Conservation (phyloP, 2,888 invertebrate species). For the Leptinotarsa peninsularis region DNA sequence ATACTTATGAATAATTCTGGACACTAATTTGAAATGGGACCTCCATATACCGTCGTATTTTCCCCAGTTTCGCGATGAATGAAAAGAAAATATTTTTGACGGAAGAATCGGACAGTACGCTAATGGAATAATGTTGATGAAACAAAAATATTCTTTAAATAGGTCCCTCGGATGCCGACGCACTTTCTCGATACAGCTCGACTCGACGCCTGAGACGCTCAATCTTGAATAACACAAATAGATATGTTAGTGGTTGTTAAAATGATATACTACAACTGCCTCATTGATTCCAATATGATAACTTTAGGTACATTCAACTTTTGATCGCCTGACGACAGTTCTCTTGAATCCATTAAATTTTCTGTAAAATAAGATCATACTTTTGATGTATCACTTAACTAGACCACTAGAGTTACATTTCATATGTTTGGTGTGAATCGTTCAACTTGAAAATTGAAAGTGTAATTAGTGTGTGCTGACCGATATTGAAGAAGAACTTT, state of each 20-base stretch:
- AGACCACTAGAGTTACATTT: too few species aligned
- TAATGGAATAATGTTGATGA: slow-evolving; percentile 2
- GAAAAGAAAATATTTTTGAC: background rate
- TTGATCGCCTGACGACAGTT: too few species aligned
- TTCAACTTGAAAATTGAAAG: too few species aligned
- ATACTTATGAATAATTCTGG: too few species aligned
- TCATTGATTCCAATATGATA: slow-evolving; percentile 13
- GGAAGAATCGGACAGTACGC: slow-evolving; percentile 1
- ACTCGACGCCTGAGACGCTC: slow-evolving; percentile 57
- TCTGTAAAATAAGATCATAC: too few species aligned
- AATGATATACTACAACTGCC: slow-evolving; percentile 43
- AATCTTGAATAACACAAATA: slow-evolving; percentile 49
- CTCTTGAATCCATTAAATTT: too few species aligned
- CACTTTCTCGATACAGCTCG: slow-evolving; percentile 48
- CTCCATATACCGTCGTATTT: background rate
- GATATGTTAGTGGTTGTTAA: slow-evolving; percentile 51
- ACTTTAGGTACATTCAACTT: too few species aligned
- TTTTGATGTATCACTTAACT: too few species aligned
- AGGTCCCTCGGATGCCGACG: slow-evolving; percentile 47
- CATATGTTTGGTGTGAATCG: too few species aligned
- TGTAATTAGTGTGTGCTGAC: too few species aligned
- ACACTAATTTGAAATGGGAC: too few species aligned
- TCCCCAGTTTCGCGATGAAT: background rate
- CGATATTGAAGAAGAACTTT: too few species aligned
- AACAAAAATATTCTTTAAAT: slow-evolving; percentile 48